Evolutionary conservation across 2,888 invertebrate species (phyloP), one percentile per base, ranked within the genome.

Genomic region (Marasmarcha lunaedactyla): DNA sequence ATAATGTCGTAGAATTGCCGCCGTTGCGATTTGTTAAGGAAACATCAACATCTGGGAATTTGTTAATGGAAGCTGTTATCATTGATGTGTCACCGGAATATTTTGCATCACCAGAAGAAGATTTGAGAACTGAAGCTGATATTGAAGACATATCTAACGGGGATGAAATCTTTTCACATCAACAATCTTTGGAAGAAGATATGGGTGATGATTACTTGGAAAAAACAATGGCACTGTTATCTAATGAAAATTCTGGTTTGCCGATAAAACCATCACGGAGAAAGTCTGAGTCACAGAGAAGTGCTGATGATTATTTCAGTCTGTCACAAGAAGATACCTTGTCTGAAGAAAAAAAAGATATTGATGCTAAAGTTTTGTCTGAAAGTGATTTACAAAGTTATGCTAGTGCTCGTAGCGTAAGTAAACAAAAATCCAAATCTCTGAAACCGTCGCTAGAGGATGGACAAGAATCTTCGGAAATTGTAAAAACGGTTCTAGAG

Each of bases 1-100:
- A 94, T 52, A 94, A 93, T 62, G 87, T 94, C 1, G 90, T 94
- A 1, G 95, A 95, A 63, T 70, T 95, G 12, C 95, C 95, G 14
- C 94, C 95, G 1, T 73, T 95, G 53, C 85, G 95, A 45, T 95
- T 95, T 66, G 90, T 93, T 0, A 94, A 95, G 67, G 95, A 95
- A 81, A 92, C 94, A 0, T 94, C 94, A 0, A 93, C 90, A 6
- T 93, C 94, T 0, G 94, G 94, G 3, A 94, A 94, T 61, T 77
- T 95, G 1, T 66, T 94, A 1, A 94, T 95, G 93, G 95, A 95
- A 74, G 95, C 95, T 0, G 91, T 95, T 15, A 90, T 95, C 10
- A 94, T 95, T 39, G 95, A 95, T 48, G 93, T 95, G 1, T 90
- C 92, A 0, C 92, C 93, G 1, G 93, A 94, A 49, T 93, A 92